Conservation (phyloP, 2,797 vertebrate species). For the Taeniopygia guttata region DNA sequence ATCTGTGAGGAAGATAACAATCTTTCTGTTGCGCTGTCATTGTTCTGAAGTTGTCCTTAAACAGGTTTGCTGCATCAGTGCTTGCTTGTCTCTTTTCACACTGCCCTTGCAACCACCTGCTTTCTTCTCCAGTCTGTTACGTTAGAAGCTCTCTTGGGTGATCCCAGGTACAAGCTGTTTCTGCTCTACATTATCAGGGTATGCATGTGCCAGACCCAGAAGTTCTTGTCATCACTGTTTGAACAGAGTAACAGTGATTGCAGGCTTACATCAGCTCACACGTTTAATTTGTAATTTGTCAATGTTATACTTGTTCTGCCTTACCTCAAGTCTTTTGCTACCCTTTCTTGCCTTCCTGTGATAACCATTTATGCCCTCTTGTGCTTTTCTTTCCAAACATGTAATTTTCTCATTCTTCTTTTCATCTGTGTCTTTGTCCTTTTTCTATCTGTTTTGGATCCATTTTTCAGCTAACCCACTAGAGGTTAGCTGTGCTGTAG, state of each 20-base stretch:
- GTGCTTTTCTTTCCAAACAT: neutral
- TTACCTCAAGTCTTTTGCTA: neutral
- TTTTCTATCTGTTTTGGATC: neutral
- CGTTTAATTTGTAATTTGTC: neutral
- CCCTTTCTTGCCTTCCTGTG: neutral
- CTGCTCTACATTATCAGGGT: accelerated
- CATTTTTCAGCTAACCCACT: neutral
- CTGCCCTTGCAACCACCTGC: neutral
- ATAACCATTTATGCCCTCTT: neutral
- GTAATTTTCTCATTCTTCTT: neutral
- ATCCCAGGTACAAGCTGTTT: neutral
- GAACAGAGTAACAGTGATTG: neutral
- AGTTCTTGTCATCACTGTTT: neutral
- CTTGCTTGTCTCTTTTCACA: neutral
- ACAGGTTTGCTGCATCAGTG: neutral
- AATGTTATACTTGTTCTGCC: neutral
- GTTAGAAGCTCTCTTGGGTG: neutral
- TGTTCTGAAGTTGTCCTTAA: neutral
- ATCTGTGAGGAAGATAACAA: neutral
- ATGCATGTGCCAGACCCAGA: neutral
- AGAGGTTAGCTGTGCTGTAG: neutral
- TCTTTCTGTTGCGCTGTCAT: neutral
- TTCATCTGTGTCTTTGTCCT: neutral
- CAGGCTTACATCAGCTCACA: neutral
- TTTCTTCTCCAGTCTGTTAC: neutral